phyloP scores from a whole-genome alignment of 2,888 invertebrate species.

The Sacculina carcini region DNA sequence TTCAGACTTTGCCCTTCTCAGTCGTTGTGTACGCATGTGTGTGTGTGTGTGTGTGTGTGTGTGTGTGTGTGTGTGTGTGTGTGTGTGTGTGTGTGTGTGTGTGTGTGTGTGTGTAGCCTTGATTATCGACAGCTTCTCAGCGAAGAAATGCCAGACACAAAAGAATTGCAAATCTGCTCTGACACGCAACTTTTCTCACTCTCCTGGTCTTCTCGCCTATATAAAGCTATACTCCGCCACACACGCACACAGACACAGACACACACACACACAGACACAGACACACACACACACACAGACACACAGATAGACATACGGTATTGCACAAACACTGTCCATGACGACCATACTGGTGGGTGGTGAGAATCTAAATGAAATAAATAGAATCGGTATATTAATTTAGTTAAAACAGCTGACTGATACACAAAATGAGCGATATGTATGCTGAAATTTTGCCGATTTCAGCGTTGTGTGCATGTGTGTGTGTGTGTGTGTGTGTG shows the following conservation, averaged over 20 bases:
- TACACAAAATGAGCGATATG: too few species aligned
- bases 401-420: too few species aligned
- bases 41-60: neutral
- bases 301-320: neutral
- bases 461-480: neutral
- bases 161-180: too few species aligned
- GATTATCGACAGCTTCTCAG: neutral
- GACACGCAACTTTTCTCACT: too few species aligned
- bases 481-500: neutral
- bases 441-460: neutral
- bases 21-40: neutral
- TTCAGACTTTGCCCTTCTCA: neutral
- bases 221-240: neutral
- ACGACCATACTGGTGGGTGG: neutral
- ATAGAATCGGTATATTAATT: too few species aligned
- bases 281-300: neutral
- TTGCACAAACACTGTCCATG: neutral
- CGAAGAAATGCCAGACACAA: neutral
- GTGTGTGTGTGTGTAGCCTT: neutral
- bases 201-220: too few species aligned
- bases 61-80: neutral
- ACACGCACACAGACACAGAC: neutral
- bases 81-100: neutral
- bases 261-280: neutral
- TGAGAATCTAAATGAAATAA: too few species aligned